phyloP scores from a whole-genome alignment of 2,113 vertebrate species.

The Seriola dumerili region DNA sequence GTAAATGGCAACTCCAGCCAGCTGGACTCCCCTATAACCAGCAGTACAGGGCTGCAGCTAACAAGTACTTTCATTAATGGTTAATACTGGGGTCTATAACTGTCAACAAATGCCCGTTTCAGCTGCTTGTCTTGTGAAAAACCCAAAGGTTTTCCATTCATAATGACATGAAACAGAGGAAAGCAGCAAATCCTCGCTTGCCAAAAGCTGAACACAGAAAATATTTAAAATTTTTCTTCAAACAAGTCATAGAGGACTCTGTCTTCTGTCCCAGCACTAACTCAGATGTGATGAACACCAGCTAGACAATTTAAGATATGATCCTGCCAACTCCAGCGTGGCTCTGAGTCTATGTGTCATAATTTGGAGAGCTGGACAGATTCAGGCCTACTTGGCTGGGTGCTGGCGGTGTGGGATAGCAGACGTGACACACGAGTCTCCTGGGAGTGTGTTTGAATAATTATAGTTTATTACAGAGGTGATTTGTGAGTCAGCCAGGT shows the following conservation, averaged over 20 bases:
- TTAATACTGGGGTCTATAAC: neutral
- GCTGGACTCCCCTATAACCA: neutral
- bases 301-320: neutral
- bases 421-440: slow-evolving; percentile 43
- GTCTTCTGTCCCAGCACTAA: neutral
- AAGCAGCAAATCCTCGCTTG: neutral
- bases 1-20: slow-evolving; percentile 8
- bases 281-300: neutral
- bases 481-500: slow-evolving; percentile 21
- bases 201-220: neutral
- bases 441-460: slow-evolving; percentile 46
- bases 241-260: neutral
- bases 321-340: neutral
- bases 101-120: neutral
- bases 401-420: slow-evolving; percentile 13
- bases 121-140: neutral
- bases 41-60: neutral
- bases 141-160: neutral
- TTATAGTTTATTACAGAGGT: slow-evolving; percentile 57
- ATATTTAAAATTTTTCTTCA: neutral
- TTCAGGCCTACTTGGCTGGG: slow-evolving; percentile 14
- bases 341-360: neutral
- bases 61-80: neutral
- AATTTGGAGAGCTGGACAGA: neutral
- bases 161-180: neutral